Base-by-base conservation (phyloP, 2,888 invertebrate species). In the Cabera pusaria region DNA sequence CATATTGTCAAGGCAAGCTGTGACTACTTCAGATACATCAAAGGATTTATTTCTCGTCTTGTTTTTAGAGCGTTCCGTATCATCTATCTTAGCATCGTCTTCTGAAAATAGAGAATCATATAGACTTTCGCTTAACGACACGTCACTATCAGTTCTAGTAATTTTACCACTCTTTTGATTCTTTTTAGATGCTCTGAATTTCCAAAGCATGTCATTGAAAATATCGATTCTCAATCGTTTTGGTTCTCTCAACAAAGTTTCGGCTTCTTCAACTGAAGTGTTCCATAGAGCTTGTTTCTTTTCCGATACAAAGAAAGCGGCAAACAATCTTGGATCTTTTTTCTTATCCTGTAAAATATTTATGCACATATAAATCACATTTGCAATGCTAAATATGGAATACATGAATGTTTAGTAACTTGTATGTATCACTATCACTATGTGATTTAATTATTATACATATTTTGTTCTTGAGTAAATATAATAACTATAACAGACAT, bases 221-320 rank as follows among this genome's bases (percentile, higher is more conserved):
- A 86, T 79, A 22, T 90, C 85, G 22, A 92, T 81, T 45, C 93
- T 88, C n/a, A 92, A 76, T 21, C 90, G 72, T 38, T 90, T 82
- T 6, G 90, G 86, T 62, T 91, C 87, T 5, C 81, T 64, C 2
- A 91, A 72, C 3, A 96, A 83, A 29, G 82, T 83, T 58, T 93
- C 93, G 0, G 96, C 95, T 80, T 96, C 96, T n/a, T 90, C 86
- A 0, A 96, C 92, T 0, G 96, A 96, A 24, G 89, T 79, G 17
- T 90, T 86, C 96, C 97, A 97, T 34, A 91, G 90, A 1, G 79
- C 59, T 52, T 86, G 80, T 47, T 90, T 84, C 47, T 89, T 80
- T 20, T 90, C 85, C n/a, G 90, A 90, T 7, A 92, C 70, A 24
- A 85, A 73, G 53, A 88, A 91, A 3, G 90, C 91, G 17, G 88